Evolutionary conservation across 2,797 vertebrate genomes (phyloP).

Genomic region (Paratrypauchen microcephalus): DNA sequence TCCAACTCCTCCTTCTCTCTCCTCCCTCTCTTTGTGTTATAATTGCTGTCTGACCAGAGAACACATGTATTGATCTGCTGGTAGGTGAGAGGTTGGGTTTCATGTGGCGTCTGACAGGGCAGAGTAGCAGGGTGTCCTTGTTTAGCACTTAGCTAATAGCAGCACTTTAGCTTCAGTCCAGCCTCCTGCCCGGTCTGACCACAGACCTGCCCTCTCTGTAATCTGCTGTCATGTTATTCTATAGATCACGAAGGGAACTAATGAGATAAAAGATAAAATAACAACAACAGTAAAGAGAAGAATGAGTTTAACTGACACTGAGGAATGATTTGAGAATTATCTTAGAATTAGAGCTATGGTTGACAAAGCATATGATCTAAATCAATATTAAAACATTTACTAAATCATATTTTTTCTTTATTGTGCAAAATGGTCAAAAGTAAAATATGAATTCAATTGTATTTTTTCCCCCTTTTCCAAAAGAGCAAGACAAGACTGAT

Average conservation of each 20-base stretch:
- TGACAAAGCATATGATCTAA: no score
- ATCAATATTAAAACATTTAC: no score
- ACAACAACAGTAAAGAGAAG: conserved; percentile 2
- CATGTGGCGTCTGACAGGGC: conserved; percentile 43
- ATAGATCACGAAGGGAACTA: conserved; percentile 4
- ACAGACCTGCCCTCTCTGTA: conserved; percentile 2
- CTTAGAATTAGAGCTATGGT: no score
- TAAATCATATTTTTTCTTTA: no score
- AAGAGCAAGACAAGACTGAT: no score
- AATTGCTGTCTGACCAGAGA: conserved; percentile 63
- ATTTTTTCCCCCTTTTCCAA: no score
- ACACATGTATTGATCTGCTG: conserved; percentile 65
- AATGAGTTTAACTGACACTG: background rate
- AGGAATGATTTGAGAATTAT: no score
- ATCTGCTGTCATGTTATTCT: conserved; percentile 25
- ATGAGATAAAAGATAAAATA: conserved; percentile 8
- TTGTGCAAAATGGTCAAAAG: no score
- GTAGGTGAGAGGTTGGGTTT: conserved; percentile 62
- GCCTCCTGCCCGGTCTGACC: conserved; percentile 29
- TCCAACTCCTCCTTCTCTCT: background rate
- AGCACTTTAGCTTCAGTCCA: conserved; percentile 20
- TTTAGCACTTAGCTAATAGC: conserved; percentile 61
- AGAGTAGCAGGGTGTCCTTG: conserved; percentile 23
- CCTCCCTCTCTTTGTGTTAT: conserved; percentile 43
- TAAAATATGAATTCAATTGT: no score